A percentile compares a stretch with the other conserved stretches of the same genome.
phyloP scores from a whole-genome alignment of 1,140 invertebrate genomes.

The Calosoma granatense region DNA sequence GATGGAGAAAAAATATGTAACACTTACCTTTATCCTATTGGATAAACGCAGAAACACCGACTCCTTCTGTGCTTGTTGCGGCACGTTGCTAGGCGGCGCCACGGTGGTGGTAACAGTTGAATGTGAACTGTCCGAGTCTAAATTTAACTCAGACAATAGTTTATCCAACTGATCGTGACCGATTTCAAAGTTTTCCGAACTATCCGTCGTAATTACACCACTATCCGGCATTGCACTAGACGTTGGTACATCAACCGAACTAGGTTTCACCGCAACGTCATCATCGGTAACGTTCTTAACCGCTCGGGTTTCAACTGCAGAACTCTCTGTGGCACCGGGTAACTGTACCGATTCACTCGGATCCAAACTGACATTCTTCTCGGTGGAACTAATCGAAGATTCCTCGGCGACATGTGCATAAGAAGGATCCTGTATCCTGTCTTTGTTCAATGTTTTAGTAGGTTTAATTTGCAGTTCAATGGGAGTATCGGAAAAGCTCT shows the following conservation, averaged over 20 bases:
- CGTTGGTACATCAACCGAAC: neutral
- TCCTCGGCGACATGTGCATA: neutral
- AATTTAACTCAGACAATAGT: constrained; percentile 29
- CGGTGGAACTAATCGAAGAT: neutral
- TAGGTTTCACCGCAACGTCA: constrained; percentile 15
- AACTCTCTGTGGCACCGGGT: neutral
- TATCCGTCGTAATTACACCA: constrained; percentile 24
- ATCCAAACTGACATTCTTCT: neutral
- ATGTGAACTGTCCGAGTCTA: constrained; percentile 15
- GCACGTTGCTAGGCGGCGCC: constrained; percentile 21
- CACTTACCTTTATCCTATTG: constrained; percentile 83
- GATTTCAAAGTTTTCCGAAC: constrained; percentile 23
- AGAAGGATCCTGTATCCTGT: constrained; percentile 20
- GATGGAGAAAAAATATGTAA: constrained; percentile 12
- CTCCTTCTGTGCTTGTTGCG: constrained; percentile 69
- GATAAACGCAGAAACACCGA: constrained; percentile 90
- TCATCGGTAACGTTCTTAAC: constrained; percentile 21
- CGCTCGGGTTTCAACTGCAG: neutral
- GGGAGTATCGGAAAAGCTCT: neutral
- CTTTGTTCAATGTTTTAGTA: constrained; percentile 30
- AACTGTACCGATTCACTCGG: neutral
- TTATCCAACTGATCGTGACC: constrained; percentile 32
- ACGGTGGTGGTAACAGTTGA: constrained; percentile 14
- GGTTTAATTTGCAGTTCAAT: constrained; percentile 30
- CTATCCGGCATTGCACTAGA: constrained; percentile 12